Conservation (phyloP, 2,113 vertebrate genomes). For the Peromyscus leucopus region DNA sequence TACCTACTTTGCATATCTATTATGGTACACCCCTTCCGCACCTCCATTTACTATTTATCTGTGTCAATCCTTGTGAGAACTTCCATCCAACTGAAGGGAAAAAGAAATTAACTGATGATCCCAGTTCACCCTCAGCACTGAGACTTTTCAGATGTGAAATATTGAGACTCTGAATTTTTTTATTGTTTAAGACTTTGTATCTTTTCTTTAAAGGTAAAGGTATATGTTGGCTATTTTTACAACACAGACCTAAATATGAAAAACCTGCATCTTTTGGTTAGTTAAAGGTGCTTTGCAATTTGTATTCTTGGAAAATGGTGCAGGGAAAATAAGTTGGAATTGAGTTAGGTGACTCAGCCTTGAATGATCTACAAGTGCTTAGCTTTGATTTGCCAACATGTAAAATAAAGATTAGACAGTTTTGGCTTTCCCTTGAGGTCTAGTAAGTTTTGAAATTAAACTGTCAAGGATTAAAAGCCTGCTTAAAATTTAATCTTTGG, state of each 20-base stretch:
- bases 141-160: neutral
- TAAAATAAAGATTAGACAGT: neutral
- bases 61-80: neutral
- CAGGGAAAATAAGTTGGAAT: neutral
- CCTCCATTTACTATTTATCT: neutral
- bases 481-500: conserved; percentile 35
- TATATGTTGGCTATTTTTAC: neutral
- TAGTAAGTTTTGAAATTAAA: conserved; percentile 43
- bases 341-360: neutral
- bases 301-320: neutral
- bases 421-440: conserved; percentile 21
- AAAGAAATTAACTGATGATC: neutral
- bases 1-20: neutral
- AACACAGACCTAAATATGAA: neutral
- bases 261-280: neutral
- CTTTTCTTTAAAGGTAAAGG: neutral
- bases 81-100: neutral
- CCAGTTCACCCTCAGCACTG: neutral
- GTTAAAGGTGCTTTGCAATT: neutral
- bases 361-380: neutral
- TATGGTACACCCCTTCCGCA: neutral
- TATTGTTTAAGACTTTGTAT: neutral
- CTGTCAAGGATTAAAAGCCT: conserved; percentile 26
- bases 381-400: neutral
- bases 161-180: neutral